A percentile compares a stretch with the other conserved stretches of the same genome.
These are phyloP conservation scores for Hemistola chrysoprasaria DNA, from an alignment of 2,888 invertebrate species.

Conservation along the genomic window DNA sequence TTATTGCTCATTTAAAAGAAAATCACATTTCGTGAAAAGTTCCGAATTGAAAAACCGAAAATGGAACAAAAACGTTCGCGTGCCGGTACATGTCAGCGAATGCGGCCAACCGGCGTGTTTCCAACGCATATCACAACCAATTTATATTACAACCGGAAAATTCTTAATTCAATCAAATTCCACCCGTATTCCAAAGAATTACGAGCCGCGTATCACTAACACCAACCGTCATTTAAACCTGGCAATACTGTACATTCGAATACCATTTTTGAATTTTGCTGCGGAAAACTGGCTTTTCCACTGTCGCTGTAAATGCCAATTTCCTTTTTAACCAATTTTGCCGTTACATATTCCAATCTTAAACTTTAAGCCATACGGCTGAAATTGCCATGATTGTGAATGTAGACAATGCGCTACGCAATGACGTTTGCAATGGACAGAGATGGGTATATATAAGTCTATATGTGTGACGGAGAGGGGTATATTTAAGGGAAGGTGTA, in stretches of 20 bases:
- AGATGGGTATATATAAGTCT: conserved; percentile 39
- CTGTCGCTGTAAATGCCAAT: conserved; percentile 77
- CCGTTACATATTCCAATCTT: conserved; percentile 42
- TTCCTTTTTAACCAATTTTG: conserved; percentile 57
- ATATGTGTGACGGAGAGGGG: conserved; percentile 48
- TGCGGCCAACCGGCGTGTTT: conserved; percentile 62
- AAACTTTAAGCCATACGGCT: conserved; percentile 32
- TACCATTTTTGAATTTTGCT: conserved; percentile 73
- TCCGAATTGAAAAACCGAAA: conserved; percentile 48
- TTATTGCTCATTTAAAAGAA: conserved; percentile 37
- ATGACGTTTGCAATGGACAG: conserved; percentile 72
- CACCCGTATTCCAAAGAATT: conserved; percentile 37
- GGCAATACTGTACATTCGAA: conserved; percentile 54
- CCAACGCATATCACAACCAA: conserved; percentile 55
- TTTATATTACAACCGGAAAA: conserved; percentile 35
- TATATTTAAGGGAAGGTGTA: conserved; percentile 53
- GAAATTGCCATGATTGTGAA: conserved; percentile 36
- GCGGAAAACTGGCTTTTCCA: conserved; percentile 78
- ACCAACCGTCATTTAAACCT: conserved; percentile 30
- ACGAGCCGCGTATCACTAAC: conserved; percentile 1
- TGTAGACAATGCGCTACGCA: conserved; percentile 78
- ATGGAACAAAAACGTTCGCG: conserved; percentile 76
- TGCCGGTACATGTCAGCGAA: conserved; percentile 75
- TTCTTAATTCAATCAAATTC: conserved; percentile 26
- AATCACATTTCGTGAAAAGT: conserved; percentile 53